phyloP scores from a whole-genome alignment of 37 sponge, comb jelly and placozoan species.

The Spongilla lacustris region DNA sequence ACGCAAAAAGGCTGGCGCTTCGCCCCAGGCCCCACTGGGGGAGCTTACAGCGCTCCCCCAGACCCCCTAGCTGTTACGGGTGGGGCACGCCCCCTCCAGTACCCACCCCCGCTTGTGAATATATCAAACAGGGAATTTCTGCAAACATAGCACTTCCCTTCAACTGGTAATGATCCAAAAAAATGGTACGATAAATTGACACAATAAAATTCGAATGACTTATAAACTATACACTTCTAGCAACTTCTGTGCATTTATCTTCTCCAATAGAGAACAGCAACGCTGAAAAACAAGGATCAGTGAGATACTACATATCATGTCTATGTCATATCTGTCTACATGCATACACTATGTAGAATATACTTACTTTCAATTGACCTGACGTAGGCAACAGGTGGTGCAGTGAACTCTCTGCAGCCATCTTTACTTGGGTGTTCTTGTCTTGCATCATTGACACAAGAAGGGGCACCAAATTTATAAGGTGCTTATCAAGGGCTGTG shows the following conservation, averaged over 20 bases:
- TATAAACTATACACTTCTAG: background rate
- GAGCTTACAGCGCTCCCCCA: no score
- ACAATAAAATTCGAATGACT: background rate
- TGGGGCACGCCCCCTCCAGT: no score
- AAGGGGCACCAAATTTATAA: conserved; percentile 25
- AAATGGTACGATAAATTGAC: background rate
- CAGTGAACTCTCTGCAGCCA: conserved; percentile 48
- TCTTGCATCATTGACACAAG: conserved; percentile 49
- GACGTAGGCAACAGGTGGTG: conserved; percentile 11
- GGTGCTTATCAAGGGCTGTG: conserved; percentile 19
- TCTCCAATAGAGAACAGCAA: background rate
- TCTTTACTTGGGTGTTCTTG: conserved; percentile 74
- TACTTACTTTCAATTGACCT: conserved; percentile 5
- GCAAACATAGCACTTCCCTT: no score
- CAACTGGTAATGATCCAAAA: no score
- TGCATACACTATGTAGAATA: background rate
- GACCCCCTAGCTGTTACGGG: no score
- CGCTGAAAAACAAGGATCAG: background rate
- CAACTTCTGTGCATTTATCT: background rate
- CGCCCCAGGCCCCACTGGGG: no score
- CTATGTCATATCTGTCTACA: background rate
- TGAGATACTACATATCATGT: no score
- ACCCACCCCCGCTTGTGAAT: no score
- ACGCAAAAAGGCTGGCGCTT: no score
- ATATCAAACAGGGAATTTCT: no score